Conservation (phyloP, 1,140 invertebrate species). For the Trichonephila clavata region DNA sequence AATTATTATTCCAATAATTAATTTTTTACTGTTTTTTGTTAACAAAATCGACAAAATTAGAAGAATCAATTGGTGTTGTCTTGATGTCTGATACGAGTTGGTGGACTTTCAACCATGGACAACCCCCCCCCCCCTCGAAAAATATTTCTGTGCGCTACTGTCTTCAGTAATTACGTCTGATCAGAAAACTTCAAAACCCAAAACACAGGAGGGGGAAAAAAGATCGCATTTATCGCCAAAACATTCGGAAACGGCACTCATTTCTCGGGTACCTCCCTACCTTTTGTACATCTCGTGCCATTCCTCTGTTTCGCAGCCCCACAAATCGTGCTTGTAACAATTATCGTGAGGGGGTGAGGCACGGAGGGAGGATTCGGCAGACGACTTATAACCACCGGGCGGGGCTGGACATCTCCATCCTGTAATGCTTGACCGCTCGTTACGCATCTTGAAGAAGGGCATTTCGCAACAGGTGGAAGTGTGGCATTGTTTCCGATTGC, state of each 20-base stretch:
- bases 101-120: no score
- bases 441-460: conserved; percentile 42
- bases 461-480: not conserved
- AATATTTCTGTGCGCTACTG: no score
- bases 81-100: no score
- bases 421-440: conserved; percentile 53
- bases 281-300: not conserved
- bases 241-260: not conserved
- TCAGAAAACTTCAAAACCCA: no score
- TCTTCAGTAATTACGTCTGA: no score
- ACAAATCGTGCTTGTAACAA: not conserved
- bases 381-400: conserved; percentile 11
- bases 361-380: not conserved
- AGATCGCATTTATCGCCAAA: not conserved
- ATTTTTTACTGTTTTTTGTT: no score
- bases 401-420: conserved; percentile 55
- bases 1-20: no score
- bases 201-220: not conserved
- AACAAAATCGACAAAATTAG: no score
- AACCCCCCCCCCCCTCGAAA: no score
- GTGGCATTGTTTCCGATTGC: conserved; percentile 27
- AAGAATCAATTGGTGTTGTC: no score
- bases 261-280: not conserved
- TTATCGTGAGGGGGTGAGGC: not conserved
- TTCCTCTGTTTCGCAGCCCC: not conserved